Evolutionary conservation across 2,113 vertebrate genomes (phyloP).

Genomic region (Procapra przewalskii): DNA sequence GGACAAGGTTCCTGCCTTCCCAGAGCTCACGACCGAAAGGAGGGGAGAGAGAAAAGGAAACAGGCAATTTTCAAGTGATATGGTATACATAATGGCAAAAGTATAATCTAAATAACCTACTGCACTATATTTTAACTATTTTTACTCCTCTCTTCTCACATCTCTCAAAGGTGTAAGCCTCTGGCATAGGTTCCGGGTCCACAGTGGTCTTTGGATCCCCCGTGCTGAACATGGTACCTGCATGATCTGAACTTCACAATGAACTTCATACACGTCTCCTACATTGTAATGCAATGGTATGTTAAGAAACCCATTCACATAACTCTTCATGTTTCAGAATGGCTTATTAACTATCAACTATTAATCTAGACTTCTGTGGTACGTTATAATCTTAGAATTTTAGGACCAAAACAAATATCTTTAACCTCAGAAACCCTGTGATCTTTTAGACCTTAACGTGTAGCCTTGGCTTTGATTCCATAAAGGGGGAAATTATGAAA

Average conservation of each 20-base stretch:
- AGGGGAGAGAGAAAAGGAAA: neutral
- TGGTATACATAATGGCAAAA: neutral
- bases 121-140: neutral
- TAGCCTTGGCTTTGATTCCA: slow-evolving; percentile 43
- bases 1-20: neutral
- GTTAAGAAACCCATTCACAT: neutral
- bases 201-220: neutral
- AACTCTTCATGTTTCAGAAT: neutral
- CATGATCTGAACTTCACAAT: neutral
- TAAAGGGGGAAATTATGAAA: slow-evolving; percentile 56
- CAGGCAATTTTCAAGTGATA: neutral
- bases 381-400: slow-evolving; percentile 15
- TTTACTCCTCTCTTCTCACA: neutral
- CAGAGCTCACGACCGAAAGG: neutral
- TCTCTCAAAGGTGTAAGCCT: neutral
- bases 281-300: neutral
- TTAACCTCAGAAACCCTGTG: slow-evolving; percentile 11
- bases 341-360: neutral
- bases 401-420: slow-evolving; percentile 27
- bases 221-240: neutral
- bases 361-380: neutral
- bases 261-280: neutral
- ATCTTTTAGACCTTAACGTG: neutral
- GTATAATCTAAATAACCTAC: neutral
- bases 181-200: neutral